Base-by-base conservation (phyloP, 1,140 invertebrate species). In the Lepidostoma basale region DNA sequence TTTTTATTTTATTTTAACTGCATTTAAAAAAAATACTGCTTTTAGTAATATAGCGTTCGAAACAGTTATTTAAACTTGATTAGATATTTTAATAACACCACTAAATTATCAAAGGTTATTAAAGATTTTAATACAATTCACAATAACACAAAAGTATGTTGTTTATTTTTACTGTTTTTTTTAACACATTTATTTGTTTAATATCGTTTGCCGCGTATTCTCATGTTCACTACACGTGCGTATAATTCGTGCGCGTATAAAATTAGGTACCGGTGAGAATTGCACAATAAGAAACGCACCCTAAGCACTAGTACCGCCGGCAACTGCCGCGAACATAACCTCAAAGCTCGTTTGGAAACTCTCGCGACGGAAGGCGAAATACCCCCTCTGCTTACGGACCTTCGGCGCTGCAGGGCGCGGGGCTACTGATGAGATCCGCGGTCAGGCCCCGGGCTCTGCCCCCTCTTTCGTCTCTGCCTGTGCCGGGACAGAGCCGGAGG, bases 331-430 rank as follows among this genome's bases (percentile, higher is more conserved):
- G 28, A 33, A 63, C 60, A 28, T 63, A 63, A 63, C 60, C 60
- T 63, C 60, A 63, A 63, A 63, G 49, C 22, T 23, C 45, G 45
- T 54, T 30, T 14, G 25, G 30, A 59, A 59, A 40, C 36, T 39
- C 26, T 30, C 60, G 42, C 60, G 60, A 2, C 26, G 14, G 28
- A 52, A 49, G 25, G 33, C 30, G 23, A 18, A 40, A 36, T 16
- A 56, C 39, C 39, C 30, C 47, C 47, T 28, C 63, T 44, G 33
- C 45, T 30, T 16, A 45, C 9, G 23, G 14, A 65, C 60, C 60
- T 63, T 63, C 67, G 60, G 30, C 54, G 33, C 47, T 59, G 67
- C 58, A 62, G 68, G 68, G 63, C 68, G 68, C 68, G 56, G 56
- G 63, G 63, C 63, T 49, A 70, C 68, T 70, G 68, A 60, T 54